Evolutionary conservation across 1,140 invertebrate genomes (phyloP), one percentile per base, ranked within the genome.

Genomic region (Drosophila sp.): DNA sequence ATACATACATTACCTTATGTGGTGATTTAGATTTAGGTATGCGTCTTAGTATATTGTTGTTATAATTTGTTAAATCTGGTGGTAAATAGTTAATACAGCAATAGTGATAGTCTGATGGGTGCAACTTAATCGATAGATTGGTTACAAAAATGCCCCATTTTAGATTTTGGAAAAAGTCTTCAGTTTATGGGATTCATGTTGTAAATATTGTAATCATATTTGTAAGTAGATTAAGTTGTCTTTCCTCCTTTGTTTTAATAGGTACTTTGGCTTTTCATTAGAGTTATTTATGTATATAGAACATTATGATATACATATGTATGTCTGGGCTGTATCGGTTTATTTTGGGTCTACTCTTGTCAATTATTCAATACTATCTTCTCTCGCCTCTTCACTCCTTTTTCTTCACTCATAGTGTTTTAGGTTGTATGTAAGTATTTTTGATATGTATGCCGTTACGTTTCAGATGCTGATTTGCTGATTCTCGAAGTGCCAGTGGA

Each of bases 361-460:
- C 8, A 50, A 50, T 3, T 3, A 10, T 50, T 25, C 23, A 27
- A 50, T 27, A 50, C 44, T 4, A 27, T 50, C 44, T 17, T 17
- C 23, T 25, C 44, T 50, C 44, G 44, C 23, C 2, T 27, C 2
- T 47, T 27, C 11, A 1, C 7, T 2, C 4, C 0, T n/a, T 44
- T 25, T 50, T 50, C 23, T 61, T 63, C 62, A 66, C 61, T 64
- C 69, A 60, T 61, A 66, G 50, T 67, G 65, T 70, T 17, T 17
- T 76, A 61, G 65, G 75, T 70, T 73, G 70, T 81, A 79, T 83
- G 76, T 79, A 72, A 72, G 73, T 73, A 78, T 78, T 85, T 30
- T 63, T 90, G 86, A 90, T 90, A 90, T 90, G 85, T 90, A 86
- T 90, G 81, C 79, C 62, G 77, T 90, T 81, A 74, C 81, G 66